Percentiles rank a stretch among this genome's conserved stretches.
phyloP scores from a whole-genome alignment of 1,140 invertebrate genomes.

The Pogonus chalceus region DNA sequence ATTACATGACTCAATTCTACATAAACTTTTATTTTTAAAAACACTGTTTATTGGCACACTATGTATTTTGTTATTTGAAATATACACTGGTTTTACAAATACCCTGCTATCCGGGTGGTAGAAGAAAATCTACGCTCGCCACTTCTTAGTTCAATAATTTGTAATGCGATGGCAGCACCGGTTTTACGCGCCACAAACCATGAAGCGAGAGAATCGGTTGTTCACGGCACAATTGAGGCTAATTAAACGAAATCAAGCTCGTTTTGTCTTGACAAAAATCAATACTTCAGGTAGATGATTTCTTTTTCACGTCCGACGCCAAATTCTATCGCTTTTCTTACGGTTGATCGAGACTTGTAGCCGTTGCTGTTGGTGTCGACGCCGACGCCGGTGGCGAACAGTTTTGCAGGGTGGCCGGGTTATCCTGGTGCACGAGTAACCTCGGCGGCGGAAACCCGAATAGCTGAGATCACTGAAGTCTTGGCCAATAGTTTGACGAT shows the following conservation, averaged over 20 bases:
- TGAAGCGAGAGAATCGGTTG: no score
- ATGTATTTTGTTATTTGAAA: conserved; percentile 1
- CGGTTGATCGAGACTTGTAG: conserved; percentile 31
- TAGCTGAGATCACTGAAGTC: conserved; percentile 85
- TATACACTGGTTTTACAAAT: background rate
- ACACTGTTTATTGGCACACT: background rate
- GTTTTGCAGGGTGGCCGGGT: conserved; percentile 37
- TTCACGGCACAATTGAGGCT: background rate
- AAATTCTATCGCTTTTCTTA: no score
- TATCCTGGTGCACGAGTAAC: conserved; percentile 48
- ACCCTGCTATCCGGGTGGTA: conserved; percentile 8
- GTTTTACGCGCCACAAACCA: no score
- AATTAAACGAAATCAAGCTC: background rate
- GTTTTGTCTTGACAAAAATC: background rate
- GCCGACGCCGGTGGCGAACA: conserved; percentile 22
- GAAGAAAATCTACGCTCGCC: background rate
- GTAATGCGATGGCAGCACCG: background rate
- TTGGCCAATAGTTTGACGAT: conserved; percentile 88
- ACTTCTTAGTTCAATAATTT: background rate
- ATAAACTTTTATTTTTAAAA: background rate
- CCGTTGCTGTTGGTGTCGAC: conserved; percentile 32
- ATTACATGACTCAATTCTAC: background rate
- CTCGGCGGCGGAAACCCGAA: conserved; percentile 53
- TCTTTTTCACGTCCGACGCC: no score
- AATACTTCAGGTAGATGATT: no score